Evolutionary conservation across 2,888 invertebrate species (phyloP).

Genomic region (Cancer borealis): DNA sequence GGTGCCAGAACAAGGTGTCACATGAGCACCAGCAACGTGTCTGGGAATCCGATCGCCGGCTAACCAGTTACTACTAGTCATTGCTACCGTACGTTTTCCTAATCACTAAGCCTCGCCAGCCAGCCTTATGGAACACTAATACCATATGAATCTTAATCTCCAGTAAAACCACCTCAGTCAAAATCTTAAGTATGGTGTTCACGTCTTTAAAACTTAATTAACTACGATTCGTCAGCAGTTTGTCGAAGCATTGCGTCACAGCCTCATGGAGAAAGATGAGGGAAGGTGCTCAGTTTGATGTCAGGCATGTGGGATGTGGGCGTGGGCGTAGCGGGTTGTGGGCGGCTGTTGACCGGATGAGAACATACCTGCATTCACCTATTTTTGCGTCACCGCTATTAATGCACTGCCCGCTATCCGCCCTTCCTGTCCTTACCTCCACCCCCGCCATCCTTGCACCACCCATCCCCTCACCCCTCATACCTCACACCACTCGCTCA

Average conservation of each 20-base stretch:
- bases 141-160: not conserved
- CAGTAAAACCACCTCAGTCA: not conserved
- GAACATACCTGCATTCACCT: conserved; percentile 31
- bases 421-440: not conserved
- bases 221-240: not conserved
- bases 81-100: not conserved
- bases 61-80: conserved; percentile 39
- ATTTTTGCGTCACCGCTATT: conserved; percentile 30
- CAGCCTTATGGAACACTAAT: not conserved
- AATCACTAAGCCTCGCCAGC: not conserved
- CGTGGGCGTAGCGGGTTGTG: not conserved
- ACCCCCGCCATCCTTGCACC: not conserved
- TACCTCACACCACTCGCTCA: not conserved
- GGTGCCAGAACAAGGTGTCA: conserved; percentile 22
- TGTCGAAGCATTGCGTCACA: not conserved
- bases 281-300: not conserved
- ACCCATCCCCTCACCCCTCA: not conserved
- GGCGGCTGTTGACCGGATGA: conserved; percentile 22
- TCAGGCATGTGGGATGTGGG: not conserved
- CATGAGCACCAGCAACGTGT: not conserved
- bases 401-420: not conserved
- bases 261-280: not conserved
- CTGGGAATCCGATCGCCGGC: conserved; percentile 24
- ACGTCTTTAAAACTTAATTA: not conserved
- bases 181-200: not conserved